Evolutionary conservation across 2,888 invertebrate species (phyloP).

Genomic region (Himalopsyche japonica): DNA sequence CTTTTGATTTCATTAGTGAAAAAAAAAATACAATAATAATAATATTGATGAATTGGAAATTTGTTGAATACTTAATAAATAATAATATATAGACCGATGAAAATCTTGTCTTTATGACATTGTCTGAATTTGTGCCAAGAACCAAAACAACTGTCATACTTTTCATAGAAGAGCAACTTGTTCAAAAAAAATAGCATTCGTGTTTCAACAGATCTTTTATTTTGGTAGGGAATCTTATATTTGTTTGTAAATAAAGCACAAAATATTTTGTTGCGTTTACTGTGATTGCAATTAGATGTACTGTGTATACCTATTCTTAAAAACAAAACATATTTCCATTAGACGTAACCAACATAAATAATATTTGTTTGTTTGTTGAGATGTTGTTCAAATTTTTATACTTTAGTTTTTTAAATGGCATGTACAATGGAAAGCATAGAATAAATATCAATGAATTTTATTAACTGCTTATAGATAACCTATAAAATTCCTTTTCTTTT

Average conservation of each 20-base stretch:
- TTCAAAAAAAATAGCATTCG: neutral
- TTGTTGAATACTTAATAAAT: neutral
- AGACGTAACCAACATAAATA: neutral
- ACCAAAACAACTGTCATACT: neutral
- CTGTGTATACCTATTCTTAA: neutral
- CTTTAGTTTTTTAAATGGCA: neutral
- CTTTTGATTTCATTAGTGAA: too few relatives aligned
- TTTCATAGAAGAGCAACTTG: neutral
- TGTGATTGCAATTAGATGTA: neutral
- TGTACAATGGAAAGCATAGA: neutral
- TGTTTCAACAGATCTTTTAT: neutral
- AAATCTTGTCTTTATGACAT: neutral
- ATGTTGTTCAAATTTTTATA: neutral
- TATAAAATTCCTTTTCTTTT: too few relatives aligned
- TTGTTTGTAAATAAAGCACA: neutral
- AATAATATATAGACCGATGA: neutral
- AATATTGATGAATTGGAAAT: neutral
- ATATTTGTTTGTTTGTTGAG: neutral
- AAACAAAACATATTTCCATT: neutral
- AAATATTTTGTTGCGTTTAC: neutral
- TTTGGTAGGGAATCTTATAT: neutral
- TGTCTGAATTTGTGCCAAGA: neutral
- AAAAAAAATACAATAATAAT: too few relatives aligned
- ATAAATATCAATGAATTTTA: neutral
- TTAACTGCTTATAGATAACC: neutral